Percentiles rank a stretch among this genome's conserved stretches.
These are phyloP conservation scores for Eulithis testata DNA, from an alignment of 2,888 invertebrate genomes.

Conservation along the genomic window DNA sequence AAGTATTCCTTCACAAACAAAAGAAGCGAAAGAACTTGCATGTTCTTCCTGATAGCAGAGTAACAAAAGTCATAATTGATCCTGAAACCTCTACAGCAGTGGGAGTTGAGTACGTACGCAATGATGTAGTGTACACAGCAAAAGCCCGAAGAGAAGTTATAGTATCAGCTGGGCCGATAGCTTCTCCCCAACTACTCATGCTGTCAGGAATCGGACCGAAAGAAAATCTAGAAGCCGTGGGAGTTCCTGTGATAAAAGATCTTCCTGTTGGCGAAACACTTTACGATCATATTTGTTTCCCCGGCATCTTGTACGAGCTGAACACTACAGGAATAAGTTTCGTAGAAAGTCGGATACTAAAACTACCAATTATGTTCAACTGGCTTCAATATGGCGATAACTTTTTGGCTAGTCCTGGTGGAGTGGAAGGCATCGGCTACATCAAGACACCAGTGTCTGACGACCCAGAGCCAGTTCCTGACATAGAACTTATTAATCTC, in stretches of 20 bases:
- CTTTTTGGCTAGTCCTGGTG: slow-evolving; percentile 83
- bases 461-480: slow-evolving; percentile 86
- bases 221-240: slow-evolving; percentile 79
- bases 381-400: slow-evolving; percentile 76
- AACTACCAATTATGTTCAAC: slow-evolving; percentile 46
- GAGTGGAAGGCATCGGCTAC: slow-evolving; percentile 87
- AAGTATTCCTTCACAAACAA: slow-evolving; percentile 86
- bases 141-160: slow-evolving; percentile 92
- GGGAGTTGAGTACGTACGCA: slow-evolving; percentile 87
- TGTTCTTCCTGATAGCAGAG: slow-evolving; percentile 86
- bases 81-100: slow-evolving; percentile 85
- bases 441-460: slow-evolving; percentile 84
- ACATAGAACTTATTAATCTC: slow-evolving; percentile 87
- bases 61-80: slow-evolving; percentile 87
- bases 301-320: slow-evolving; percentile 73
- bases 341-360: slow-evolving; percentile 53
- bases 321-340: slow-evolving; percentile 69
- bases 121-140: slow-evolving; percentile 74
- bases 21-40: slow-evolving; percentile 87
- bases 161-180: slow-evolving; percentile 93
- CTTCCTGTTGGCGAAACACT: slow-evolving; percentile 88
- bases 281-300: slow-evolving; percentile 86
- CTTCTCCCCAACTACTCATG: slow-evolving; percentile 95
- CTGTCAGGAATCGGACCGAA: slow-evolving; percentile 89
- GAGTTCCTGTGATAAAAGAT: slow-evolving; percentile 85